Base-by-base conservation (phyloP, 2,888 invertebrate genomes). In the Agrochola circellaris region DNA sequence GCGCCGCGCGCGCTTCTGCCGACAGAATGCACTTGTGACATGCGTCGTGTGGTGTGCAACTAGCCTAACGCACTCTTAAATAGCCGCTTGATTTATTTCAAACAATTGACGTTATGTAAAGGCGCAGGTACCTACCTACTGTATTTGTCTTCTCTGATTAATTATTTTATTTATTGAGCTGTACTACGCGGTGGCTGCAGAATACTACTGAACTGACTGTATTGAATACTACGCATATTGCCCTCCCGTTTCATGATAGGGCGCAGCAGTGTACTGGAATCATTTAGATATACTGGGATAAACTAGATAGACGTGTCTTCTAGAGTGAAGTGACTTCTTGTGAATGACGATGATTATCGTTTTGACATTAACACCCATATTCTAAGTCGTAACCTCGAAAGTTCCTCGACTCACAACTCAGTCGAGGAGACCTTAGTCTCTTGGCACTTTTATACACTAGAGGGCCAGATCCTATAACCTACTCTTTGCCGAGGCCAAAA, bases 1-100 rank as follows among this genome's bases (percentile, higher is more conserved):
- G 92, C 94, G 95, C 92, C 92, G 89, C 88, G 87, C 77, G 87
- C 87, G 83, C 87, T 89, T 89, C 89, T 86, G 79, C 83, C 86
- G 84, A 70, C 89, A 85, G 89, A 89, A 88, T 89, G 90, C 89
- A 83, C 86, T 84, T 71, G 80, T 82, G 82, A 81, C 79, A 80
- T 77, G 79, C 81, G 79, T 81, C 81, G 82, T 81, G 87, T 84
- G 75, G 80, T 86, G 84, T 84, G 85, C 81, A 75, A 79, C 80
- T 75, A 77, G 75, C 83, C 84, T 87, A 82, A 82, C 87, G 73
- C 81, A 79, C 84, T 84, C 60, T 81, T 84, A 83, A 84, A 83
- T 82, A 81, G 82, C 81, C 84, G 73, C 77, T 75, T 75, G 79
- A 87, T 82, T 85, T 87, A 85, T 82, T 77, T 81, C 68, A 69